These are phyloP conservation scores for Habropoda laboriosa DNA, from an alignment of 1,140 invertebrate species.

Conservation along the genomic window DNA sequence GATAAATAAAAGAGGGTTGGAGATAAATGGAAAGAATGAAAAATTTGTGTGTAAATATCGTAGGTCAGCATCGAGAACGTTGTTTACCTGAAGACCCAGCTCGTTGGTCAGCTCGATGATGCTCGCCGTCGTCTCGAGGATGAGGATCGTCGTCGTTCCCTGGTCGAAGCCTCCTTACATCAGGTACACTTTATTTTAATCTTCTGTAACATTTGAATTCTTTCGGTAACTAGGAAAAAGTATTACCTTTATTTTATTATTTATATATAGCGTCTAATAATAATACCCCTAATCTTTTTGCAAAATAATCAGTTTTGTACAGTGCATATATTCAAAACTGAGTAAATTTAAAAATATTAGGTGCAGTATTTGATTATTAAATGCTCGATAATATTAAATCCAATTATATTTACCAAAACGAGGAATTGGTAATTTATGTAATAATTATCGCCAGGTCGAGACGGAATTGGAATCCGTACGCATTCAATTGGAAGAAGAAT, in stretches of 20 bases:
- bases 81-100: slow-evolving; percentile 93
- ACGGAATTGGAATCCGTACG: slow-evolving; percentile 95
- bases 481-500: slow-evolving; percentile 97
- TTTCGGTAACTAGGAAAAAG: no score
- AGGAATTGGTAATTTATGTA: neutral
- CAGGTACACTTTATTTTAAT: slow-evolving; percentile 82
- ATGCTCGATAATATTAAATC: no score
- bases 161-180: slow-evolving; percentile 93
- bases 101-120: slow-evolving; percentile 95
- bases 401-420: no score
- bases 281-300: no score
- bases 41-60: slow-evolving; percentile 62
- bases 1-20: no score
- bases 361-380: no score
- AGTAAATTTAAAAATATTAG: no score
- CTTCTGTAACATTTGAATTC: neutral
- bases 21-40: no score
- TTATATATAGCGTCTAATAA: no score
- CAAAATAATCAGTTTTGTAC: no score
- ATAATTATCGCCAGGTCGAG: slow-evolving; percentile 85
- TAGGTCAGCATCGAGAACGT: slow-evolving; percentile 95
- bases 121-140: slow-evolving; percentile 95
- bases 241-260: no score
- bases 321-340: no score
- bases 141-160: slow-evolving; percentile 94